Percentiles rank a stretch among this genome's conserved stretches.
Conservation (phyloP, 2,888 invertebrate species). For the Autographa gamma region DNA sequence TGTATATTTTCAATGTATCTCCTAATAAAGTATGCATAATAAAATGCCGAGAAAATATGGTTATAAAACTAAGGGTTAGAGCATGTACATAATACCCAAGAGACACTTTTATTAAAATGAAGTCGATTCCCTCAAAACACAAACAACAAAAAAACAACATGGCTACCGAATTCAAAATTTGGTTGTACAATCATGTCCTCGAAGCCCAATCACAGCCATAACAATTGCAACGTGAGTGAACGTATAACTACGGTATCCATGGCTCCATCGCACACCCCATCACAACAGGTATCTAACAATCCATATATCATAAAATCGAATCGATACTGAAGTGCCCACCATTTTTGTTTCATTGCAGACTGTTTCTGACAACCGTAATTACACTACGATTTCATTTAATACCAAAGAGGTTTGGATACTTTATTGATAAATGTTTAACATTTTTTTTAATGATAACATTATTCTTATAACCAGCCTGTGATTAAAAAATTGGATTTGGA, state of each 20-base stretch:
- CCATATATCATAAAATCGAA: conserved; percentile 9
- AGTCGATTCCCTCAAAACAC: neutral
- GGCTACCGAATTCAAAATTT: neutral
- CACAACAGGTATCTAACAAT: conserved; percentile 7
- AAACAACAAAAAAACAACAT: neutral
- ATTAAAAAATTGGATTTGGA: neutral
- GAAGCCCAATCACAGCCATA: neutral
- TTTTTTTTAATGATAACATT: neutral
- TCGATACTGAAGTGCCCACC: neutral
- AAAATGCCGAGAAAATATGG: too few relatives aligned
- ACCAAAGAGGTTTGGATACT: neutral
- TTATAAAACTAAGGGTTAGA: too few relatives aligned
- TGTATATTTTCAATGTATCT: too few relatives aligned
- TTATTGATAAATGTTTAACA: neutral
- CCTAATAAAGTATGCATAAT: too few relatives aligned
- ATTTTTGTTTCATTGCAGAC: conserved; percentile 3
- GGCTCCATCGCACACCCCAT: conserved; percentile 1
- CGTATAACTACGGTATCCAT: conserved; percentile 3
- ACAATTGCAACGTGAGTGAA: conserved; percentile 6
- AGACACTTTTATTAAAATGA: too few relatives aligned
- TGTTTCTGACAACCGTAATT: neutral
- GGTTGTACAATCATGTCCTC: neutral
- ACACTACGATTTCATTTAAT: neutral
- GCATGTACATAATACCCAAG: too few relatives aligned
- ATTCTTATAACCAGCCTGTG: neutral